A percentile compares a stretch with the other conserved stretches of the same genome.
These are phyloP conservation scores for Halcyon chelicuti DNA, from an alignment of 2,797 vertebrate genomes.

Conservation along the genomic window DNA sequence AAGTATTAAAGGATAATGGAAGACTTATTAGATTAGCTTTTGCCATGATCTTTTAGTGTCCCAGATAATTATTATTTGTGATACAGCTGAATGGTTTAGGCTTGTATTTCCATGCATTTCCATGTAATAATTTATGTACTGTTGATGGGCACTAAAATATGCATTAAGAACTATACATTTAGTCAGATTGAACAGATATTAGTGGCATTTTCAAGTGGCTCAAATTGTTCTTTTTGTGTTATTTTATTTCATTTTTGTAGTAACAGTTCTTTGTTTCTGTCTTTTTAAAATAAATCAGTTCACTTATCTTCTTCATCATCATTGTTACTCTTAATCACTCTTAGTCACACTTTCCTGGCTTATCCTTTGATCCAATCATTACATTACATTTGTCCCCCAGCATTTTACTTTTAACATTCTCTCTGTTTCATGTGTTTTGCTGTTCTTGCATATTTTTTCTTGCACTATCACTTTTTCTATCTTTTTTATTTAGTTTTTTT, in stretches of 20 bases:
- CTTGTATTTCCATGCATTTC: constrained; percentile 40
- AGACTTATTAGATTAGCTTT: constrained; percentile 84
- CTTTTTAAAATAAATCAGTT: background rate
- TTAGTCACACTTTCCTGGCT: constrained; percentile 3
- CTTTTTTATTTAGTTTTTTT: background rate
- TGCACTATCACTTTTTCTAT: background rate
- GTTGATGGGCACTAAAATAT: constrained; percentile 49
- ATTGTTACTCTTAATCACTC: constrained; percentile 17
- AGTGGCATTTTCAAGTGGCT: background rate
- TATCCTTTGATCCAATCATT: constrained; percentile 16
- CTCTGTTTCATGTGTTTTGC: background rate
- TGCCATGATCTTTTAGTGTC: constrained; percentile 77
- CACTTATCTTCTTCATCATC: background rate
- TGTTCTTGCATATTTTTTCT: background rate
- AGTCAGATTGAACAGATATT: constrained; percentile 17
- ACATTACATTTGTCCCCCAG: background rate
- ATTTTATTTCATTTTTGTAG: background rate
- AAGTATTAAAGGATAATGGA: constrained; percentile 80
- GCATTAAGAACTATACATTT: constrained; percentile 35
- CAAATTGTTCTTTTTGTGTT: background rate
- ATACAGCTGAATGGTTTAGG: constrained; percentile 64
- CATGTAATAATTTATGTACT: constrained; percentile 43
- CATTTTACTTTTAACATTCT: constrained; percentile 24
- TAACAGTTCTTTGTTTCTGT: constrained; percentile 10
- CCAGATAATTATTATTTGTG: constrained; percentile 76